Conservation (phyloP, 2,113 vertebrate genomes). For the Chamaea fasciata region DNA sequence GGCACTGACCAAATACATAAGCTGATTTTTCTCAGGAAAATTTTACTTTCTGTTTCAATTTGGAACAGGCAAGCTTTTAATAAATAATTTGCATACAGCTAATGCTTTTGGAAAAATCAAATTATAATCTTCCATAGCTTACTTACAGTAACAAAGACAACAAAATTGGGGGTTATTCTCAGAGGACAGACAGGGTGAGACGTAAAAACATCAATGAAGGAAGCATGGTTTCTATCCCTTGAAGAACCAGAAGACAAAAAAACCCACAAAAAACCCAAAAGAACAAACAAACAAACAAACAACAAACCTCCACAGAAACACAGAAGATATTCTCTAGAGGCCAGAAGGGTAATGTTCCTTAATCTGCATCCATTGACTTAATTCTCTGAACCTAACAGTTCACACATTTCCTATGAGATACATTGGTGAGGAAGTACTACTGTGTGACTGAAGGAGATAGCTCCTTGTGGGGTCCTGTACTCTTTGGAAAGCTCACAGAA, state of each 20-base stretch:
- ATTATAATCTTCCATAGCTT: neutral
- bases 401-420: neutral
- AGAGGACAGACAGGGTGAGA: neutral
- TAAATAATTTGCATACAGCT: neutral
- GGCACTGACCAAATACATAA: neutral
- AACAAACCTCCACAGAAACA: neutral
- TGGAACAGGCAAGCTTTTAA: neutral
- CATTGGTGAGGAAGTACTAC: accelerated
- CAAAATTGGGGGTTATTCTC: neutral
- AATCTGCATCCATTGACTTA: neutral
- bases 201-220: neutral
- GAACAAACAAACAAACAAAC: neutral
- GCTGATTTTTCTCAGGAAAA: neutral
- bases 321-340: neutral
- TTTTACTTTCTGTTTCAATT: neutral
- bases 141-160: neutral
- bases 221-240: neutral
- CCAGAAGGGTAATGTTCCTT: neutral
- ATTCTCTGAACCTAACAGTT: neutral
- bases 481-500: neutral
- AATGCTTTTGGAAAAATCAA: neutral
- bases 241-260: neutral
- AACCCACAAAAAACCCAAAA: neutral
- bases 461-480: neutral
- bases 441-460: neutral